Percentiles rank a stretch among this genome's conserved stretches.
Conservation (phyloP, 1,140 invertebrate genomes). For the Zelostemma sp. region DNA sequence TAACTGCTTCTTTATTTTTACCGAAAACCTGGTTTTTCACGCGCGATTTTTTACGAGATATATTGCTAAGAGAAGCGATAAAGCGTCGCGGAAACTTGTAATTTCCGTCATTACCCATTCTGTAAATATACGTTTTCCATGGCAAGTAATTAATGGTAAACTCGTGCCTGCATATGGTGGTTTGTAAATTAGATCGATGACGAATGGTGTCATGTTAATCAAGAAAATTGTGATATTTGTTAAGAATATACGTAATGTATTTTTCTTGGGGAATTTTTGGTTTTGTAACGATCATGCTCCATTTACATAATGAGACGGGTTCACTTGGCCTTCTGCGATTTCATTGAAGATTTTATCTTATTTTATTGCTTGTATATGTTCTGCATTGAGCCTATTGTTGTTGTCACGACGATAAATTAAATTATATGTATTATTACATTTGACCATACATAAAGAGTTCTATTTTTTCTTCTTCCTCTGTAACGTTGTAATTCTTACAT, state of each 20-base stretch:
- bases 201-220: neutral
- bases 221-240: neutral
- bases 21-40: constrained; percentile 20
- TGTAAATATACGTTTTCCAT: constrained; percentile 5
- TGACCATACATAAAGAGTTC: no score
- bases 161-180: constrained; percentile 19
- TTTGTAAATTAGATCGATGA: neutral
- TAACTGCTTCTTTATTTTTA: constrained; percentile 31
- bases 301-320: constrained; percentile 19
- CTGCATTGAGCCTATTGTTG: constrained; percentile 54
- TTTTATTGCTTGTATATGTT: constrained; percentile 62
- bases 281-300: constrained; percentile 3
- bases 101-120: constrained; percentile 1
- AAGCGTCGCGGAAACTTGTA: constrained; percentile 1
- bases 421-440: constrained; percentile 36
- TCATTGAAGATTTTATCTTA: constrained; percentile 49
- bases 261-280: neutral
- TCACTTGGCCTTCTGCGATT: constrained; percentile 37
- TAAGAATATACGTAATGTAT: neutral
- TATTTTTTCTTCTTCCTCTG: no score
- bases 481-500: no score
- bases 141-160: constrained; percentile 20
- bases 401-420: constrained; percentile 52
- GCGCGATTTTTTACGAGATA: constrained; percentile 29
- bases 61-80: constrained; percentile 13